Conservation (phyloP, 35 echinoderm and acorn worm species). For the Stichopus chloronotus region DNA sequence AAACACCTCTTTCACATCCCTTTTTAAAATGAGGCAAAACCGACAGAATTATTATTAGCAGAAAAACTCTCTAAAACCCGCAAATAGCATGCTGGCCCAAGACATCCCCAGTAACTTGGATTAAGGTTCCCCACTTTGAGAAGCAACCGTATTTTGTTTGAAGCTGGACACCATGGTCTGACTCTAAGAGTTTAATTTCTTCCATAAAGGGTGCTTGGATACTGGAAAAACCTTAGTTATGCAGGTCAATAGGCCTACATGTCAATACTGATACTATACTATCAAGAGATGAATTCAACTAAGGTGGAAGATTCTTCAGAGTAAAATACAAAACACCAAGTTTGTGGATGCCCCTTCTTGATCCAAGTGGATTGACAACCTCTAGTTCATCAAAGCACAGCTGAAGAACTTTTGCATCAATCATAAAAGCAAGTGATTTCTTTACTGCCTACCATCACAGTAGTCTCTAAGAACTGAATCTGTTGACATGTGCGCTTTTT, state of each 20-base stretch:
- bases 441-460: no score
- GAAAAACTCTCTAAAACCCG: constrained; percentile 49
- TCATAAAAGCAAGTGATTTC: no score
- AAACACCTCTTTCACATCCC: neutral
- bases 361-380: constrained; percentile 52
- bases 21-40: neutral
- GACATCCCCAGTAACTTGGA: constrained; percentile 32
- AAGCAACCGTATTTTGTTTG: neutral
- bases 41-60: constrained; percentile 11
- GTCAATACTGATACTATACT: no score
- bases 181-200: neutral
- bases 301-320: no score
- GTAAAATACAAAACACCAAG: constrained; percentile 28
- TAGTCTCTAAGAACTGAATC: no score
- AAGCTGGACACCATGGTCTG: constrained; percentile 13
- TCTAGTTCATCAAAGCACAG: constrained; percentile 49
- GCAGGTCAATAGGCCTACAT: no score
- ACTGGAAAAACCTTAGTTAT: no score
- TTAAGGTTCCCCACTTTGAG: neutral
- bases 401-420: constrained; percentile 38
- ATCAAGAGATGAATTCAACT: no score
- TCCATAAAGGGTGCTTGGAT: constrained; percentile 47
- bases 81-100: constrained; percentile 42
- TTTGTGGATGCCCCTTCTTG: constrained; percentile 52
- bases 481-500: no score